A percentile compares a stretch with the other conserved stretches of the same genome.
Conservation (phyloP, 2,113 vertebrate species). For the Dicerorhinus sumatrensis region DNA sequence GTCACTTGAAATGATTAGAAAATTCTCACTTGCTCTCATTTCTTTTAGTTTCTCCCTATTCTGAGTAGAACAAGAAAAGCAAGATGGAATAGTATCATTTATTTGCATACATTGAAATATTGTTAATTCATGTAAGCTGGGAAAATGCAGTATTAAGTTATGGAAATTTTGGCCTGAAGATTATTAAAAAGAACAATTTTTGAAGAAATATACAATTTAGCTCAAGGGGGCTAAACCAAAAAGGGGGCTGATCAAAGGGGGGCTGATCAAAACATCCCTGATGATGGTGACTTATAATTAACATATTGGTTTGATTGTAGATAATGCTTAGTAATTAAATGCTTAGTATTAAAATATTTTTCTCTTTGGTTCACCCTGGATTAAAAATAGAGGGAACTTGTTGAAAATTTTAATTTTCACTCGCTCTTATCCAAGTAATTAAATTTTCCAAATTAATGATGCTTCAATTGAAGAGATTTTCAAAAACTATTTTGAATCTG, state of each 20-base stretch:
- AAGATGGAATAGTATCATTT: background rate
- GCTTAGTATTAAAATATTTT: background rate
- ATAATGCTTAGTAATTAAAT: background rate
- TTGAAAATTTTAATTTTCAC: conserved; percentile 19
- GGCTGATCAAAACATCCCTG: background rate
- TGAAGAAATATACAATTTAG: background rate
- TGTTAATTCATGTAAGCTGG: background rate
- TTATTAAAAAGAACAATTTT: background rate
- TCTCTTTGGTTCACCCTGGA: background rate
- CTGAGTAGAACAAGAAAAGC: background rate
- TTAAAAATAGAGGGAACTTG: conserved; percentile 19
- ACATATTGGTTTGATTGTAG: background rate
- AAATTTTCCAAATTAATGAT: conserved; percentile 3
- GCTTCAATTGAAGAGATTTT: background rate
- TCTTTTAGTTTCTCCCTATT: background rate
- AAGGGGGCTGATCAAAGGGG: too few relatives aligned
- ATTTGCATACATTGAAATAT: background rate
- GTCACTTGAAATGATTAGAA: background rate
- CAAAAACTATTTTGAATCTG: background rate
- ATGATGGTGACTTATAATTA: background rate
- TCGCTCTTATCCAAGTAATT: background rate
- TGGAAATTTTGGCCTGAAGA: background rate
- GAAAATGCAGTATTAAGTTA: background rate
- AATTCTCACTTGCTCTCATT: background rate
- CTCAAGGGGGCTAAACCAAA: background rate